Evolutionary conservation across 2,888 invertebrate genomes (phyloP).

Genomic region (Fissipunctia ypsillon): DNA sequence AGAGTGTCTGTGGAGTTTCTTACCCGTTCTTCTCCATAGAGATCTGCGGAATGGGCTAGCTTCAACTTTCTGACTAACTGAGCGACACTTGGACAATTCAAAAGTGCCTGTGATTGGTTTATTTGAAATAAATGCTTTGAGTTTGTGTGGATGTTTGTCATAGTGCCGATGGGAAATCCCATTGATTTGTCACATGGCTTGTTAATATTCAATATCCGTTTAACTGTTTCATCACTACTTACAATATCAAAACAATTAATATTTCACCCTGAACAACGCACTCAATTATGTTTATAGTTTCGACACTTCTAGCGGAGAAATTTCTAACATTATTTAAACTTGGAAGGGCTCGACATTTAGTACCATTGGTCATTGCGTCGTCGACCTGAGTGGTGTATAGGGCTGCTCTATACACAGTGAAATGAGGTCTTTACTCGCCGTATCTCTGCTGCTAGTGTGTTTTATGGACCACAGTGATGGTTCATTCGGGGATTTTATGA

Average conservation of each 20-base stretch:
- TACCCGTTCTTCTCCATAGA: too few species aligned
- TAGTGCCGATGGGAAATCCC: too few species aligned
- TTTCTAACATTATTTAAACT: conserved; percentile 11
- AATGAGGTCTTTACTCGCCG: conserved; percentile 40
- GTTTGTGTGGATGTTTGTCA: too few species aligned
- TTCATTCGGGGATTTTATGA: conserved; percentile 47
- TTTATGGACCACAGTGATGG: conserved; percentile 40
- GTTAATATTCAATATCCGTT: too few species aligned
- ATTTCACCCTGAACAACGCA: background rate
- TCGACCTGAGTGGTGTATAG: conserved; percentile 24
- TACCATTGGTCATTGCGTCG: conserved; percentile 28
- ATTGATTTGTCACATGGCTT: too few species aligned
- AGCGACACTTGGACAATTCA: too few species aligned
- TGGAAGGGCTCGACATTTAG: background rate
- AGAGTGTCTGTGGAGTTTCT: too few species aligned
- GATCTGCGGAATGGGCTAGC: too few species aligned
- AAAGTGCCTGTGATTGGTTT: too few species aligned
- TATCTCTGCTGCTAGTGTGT: conserved; percentile 46
- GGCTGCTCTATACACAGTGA: conserved; percentile 21
- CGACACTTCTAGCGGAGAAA: background rate
- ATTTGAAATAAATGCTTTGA: too few species aligned
- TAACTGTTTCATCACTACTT: background rate
- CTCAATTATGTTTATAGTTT: conserved; percentile 10
- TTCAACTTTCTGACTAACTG: too few species aligned
- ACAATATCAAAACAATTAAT: background rate